Evolutionary conservation across 2,797 vertebrate genomes (phyloP), one percentile per base, ranked within the genome.

Genomic region (Coranthus polyacanthus): DNA sequence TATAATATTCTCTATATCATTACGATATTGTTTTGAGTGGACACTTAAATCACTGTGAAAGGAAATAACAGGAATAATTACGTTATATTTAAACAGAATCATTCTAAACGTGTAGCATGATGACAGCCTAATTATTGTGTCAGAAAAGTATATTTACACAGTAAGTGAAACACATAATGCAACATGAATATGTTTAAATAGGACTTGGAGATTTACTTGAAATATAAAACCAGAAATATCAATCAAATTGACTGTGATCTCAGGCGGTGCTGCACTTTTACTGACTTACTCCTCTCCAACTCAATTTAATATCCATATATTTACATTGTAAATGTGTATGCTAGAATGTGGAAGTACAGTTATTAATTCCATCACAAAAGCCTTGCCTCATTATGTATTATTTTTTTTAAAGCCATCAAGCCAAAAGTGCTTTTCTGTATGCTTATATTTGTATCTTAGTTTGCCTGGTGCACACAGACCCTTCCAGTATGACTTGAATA

Each of bases 1-100:
- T 78, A 57, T 82, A 58, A 75, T 75, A 58, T 75, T 77, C 72
- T 57, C 69, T 68, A 50, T 82, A 67, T 78, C 72, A 87, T 81
- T 61, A 78, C 64, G 32, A 39, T 68, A 68, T 67, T 87, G 68
- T 78, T 83, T 72, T 59, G 22, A 79, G 68, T 68, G 47, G 65
- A 61, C n/a, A 41, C 61, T 65, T 64, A 68, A 75, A 69, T 82
- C 61, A 72, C 54, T 44, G 53, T 16, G 21, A 61, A 22, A 62
- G 70, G 45, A 79, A 77, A 81, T 45, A 87, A 75, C 58, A 16
- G 62, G 43, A 56, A 72, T 87, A 51, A 79, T 82, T 71, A 52
- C 49, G 63, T 70, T 59, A 74, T 77, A 70, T 85, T 79, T 73
- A 70, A 78, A 80, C 36, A 34, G 5, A 68, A 54, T 77, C 17